A percentile compares a stretch with the other conserved stretches of the same genome.
Evolutionary conservation across 2,797 vertebrate species (phyloP).

Genomic region (Sebastes wilsoni): DNA sequence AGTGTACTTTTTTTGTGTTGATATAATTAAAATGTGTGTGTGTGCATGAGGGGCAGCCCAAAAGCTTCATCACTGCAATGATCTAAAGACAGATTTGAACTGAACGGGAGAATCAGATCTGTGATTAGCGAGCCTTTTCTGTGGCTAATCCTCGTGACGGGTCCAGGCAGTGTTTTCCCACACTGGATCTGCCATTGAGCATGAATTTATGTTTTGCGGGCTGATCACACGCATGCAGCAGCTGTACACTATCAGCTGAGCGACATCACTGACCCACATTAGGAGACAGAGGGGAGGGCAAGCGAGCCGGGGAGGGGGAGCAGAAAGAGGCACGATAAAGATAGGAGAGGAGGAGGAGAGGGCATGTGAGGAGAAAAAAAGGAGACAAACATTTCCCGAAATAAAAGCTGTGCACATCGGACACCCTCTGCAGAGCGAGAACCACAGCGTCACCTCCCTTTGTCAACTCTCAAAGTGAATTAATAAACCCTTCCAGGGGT

Average conservation of each 20-base stretch:
- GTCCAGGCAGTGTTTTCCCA: constrained; percentile 4
- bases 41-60: background rate
- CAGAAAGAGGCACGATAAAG: background rate
- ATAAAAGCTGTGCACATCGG: constrained; percentile 41
- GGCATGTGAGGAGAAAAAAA: constrained; percentile 23
- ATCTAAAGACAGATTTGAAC: background rate
- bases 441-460: constrained; percentile 33
- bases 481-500: constrained; percentile 17
- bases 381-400: constrained; percentile 50
- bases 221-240: constrained; percentile 23
- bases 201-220: constrained; percentile 14
- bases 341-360: background rate
- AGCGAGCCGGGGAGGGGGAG: background rate
- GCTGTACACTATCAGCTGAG: constrained; percentile 20
- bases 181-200: constrained; percentile 2
- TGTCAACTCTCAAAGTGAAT: constrained; percentile 44
- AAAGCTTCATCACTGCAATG: background rate
- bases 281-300: background rate
- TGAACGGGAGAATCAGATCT: background rate
- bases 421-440: constrained; percentile 5
- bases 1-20: background rate
- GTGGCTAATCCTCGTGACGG: constrained; percentile 16
- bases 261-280: constrained; percentile 37
- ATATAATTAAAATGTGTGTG: background rate
- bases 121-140: constrained; percentile 1